A percentile compares a stretch with the other conserved stretches of the same genome.
Conservation (phyloP, 2,888 invertebrate genomes). For the Xanthia icteritia region DNA sequence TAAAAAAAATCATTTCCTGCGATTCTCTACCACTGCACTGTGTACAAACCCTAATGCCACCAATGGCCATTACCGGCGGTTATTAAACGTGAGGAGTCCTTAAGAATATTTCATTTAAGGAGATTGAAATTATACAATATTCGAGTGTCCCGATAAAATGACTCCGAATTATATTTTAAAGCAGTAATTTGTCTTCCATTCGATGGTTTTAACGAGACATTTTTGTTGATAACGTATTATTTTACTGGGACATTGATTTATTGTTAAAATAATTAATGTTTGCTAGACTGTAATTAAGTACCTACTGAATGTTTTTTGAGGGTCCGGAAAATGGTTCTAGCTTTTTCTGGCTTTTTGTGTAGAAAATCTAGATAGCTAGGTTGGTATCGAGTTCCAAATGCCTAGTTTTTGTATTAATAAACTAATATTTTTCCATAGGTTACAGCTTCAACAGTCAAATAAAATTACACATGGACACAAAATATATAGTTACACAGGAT, state of each 20-base stretch:
- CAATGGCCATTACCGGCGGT: constrained; percentile 58
- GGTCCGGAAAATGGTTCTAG: neutral
- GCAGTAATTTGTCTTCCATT: constrained; percentile 45
- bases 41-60: constrained; percentile 44
- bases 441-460: neutral
- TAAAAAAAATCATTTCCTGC: constrained; percentile 4
- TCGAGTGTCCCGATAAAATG: constrained; percentile 47
- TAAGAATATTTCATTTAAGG: constrained; percentile 65
- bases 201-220: constrained; percentile 29
- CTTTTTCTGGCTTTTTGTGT: neutral
- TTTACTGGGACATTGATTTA: constrained; percentile 14
- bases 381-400: neutral
- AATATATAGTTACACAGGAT: neutral
- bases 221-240: constrained; percentile 23
- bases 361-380: neutral
- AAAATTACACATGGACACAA: too few relatives aligned
- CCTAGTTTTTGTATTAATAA: neutral
- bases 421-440: neutral
- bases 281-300: neutral
- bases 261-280: constrained; percentile 10
- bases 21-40: constrained; percentile 16
- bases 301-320: neutral
- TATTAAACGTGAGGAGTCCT: constrained; percentile 65
- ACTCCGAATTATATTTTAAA: constrained; percentile 48
- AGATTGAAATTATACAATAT: constrained; percentile 66